phyloP scores from a whole-genome alignment of 2,113 vertebrate species.

The Daboia siamensis region DNA sequence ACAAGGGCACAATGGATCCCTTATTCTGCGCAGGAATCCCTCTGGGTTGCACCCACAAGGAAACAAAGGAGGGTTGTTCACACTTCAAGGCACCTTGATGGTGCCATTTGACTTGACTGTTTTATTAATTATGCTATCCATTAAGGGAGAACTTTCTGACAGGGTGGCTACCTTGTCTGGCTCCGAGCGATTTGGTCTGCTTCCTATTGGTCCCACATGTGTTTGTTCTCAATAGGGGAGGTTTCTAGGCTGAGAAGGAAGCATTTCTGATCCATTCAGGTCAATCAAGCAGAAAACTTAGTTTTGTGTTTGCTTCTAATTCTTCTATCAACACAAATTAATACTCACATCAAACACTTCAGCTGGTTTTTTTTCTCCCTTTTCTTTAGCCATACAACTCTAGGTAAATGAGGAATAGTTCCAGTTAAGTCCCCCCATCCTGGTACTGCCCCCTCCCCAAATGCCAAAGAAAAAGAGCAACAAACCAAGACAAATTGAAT shows the following conservation, averaged over 20 bases:
- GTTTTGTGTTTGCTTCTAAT: conserved; percentile 62
- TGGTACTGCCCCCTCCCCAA: background rate
- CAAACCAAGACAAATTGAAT: background rate
- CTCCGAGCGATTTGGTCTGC: conserved; percentile 74
- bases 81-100: conserved; percentile 73
- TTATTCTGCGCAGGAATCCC: conserved; percentile 69
- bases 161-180: conserved; percentile 66
- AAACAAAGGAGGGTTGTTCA: conserved; percentile 80
- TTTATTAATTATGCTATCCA: conserved; percentile 80
- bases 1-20: conserved; percentile 62
- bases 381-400: conserved; percentile 5
- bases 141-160: conserved; percentile 75
- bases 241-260: conserved; percentile 81
- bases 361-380: background rate
- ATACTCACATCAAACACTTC: conserved; percentile 31
- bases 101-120: conserved; percentile 68
- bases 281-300: conserved; percentile 78
- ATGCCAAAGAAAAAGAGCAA: background rate
- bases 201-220: conserved; percentile 85
- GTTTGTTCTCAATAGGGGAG: conserved; percentile 79
- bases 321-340: background rate
- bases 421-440: background rate
- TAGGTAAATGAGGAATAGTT: background rate
- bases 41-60: conserved; percentile 64
- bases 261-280: conserved; percentile 77